Evolutionary conservation across 1,140 invertebrate genomes (phyloP).

Genomic region (Bombus vancouverensis): DNA sequence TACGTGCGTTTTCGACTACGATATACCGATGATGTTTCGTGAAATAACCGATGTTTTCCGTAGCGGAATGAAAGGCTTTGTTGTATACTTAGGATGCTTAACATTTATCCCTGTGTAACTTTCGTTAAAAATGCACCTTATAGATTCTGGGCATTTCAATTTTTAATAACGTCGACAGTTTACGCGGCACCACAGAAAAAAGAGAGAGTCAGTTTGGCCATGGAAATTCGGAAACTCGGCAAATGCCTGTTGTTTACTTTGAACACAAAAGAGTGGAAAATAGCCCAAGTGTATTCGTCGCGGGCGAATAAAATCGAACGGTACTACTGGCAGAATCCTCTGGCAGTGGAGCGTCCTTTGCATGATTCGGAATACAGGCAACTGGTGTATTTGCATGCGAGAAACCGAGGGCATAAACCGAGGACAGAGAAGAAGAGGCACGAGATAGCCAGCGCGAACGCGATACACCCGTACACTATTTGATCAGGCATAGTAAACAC

Average conservation of each 20-base stretch:
- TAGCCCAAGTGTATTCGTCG: constrained; percentile 32
- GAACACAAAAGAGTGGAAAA: constrained; percentile 17
- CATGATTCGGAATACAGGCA: constrained; percentile 34
- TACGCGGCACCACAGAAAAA: not conserved
- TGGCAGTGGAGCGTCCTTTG: constrained; percentile 24
- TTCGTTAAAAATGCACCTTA: not conserved
- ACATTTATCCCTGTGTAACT: not conserved
- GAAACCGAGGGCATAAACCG: not conserved
- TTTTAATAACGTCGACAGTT: not conserved
- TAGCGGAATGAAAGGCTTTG: not conserved
- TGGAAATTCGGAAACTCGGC: not conserved
- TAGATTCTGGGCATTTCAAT: not conserved
- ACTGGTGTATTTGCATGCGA: constrained; percentile 33
- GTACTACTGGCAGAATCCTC: not conserved
- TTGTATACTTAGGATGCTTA: no score
- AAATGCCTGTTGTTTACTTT: constrained; percentile 23
- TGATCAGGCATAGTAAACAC: constrained; percentile 74
- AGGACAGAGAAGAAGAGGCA: constrained; percentile 18
- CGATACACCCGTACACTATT: constrained; percentile 63
- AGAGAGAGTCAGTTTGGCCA: not conserved
- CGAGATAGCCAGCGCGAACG: constrained; percentile 6
- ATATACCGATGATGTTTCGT: no score
- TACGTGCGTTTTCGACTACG: no score
- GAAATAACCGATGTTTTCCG: not conserved
- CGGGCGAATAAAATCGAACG: constrained; percentile 34